Base-by-base conservation (phyloP, 1,140 invertebrate species). In the Bactericera cockerelli region DNA sequence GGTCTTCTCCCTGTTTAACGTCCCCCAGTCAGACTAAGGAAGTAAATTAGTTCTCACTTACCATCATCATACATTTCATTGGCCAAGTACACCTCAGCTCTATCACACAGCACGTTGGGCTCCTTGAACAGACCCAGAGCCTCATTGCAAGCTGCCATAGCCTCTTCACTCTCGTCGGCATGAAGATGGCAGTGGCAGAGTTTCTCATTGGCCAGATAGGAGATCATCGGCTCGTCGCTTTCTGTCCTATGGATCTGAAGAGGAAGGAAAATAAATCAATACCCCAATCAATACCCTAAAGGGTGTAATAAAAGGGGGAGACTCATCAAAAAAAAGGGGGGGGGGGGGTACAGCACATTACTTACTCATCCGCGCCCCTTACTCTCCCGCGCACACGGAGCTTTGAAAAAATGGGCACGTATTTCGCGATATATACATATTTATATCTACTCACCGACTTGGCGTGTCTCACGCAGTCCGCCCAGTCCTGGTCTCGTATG, bases 61-160 rank as follows among this genome's bases (percentile, higher is more conserved):
- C 87, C 89, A 79, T 95, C 89, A 66, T 96, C 90, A 71, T 81
- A 98, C 79, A 95, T 81, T 71, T 98, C 94, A 49, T 84, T 82
- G 3, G 81, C 77, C 24, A 98, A 75, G 70, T 95, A 86, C 14
- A 93, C 91, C 67, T 99, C 95, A 0, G 86, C 97, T 65, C 86
- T 79, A 72, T 98, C 90, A 72, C 91, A 94, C 54, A 92, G 78
- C 28, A 90, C 72, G 60, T 86, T 79, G 2, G 87, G 74, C 69
- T 93, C 87, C 61, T 84, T 79, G 63, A 81, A 78, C 58, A 92
- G 78, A 59, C 84, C 76, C 54, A 98, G 67, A 10, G 93, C 91
- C 60, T 82, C 78, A 55, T 81, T 80, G 72, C 97, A 99, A 56
- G 80, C 75, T 31, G 76, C 73, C 42, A 98, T 74, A 21, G 83